phyloP scores from a whole-genome alignment of 2,113 vertebrate species.

The Ceuthmochares aereus region DNA sequence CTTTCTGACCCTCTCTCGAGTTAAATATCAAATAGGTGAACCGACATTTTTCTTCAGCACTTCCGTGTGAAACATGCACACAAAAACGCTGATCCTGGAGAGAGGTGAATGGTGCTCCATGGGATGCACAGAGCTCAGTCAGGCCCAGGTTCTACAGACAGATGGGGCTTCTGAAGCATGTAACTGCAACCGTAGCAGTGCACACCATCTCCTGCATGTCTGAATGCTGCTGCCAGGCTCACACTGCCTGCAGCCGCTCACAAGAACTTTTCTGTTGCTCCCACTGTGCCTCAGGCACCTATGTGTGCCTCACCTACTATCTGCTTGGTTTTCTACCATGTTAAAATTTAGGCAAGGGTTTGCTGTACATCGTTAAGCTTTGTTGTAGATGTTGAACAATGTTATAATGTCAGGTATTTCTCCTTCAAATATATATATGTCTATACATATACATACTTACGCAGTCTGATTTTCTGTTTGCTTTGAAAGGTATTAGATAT shows the following conservation, averaged over 20 bases:
- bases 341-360: background rate
- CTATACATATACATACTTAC: too few species aligned
- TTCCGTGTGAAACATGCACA: background rate
- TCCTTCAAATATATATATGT: background rate
- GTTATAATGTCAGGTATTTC: background rate
- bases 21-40: background rate
- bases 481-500: background rate
- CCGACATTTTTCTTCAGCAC: background rate
- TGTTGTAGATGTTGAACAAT: background rate
- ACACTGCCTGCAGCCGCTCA: rapidly evolving
- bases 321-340: background rate
- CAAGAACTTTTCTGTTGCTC: background rate
- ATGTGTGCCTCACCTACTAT: background rate
- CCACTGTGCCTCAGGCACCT: background rate
- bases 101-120: background rate
- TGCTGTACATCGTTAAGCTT: background rate
- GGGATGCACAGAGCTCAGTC: background rate
- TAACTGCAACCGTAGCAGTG: background rate
- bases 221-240: background rate
- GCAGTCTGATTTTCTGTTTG: background rate
- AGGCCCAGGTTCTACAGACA: background rate
- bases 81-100: background rate
- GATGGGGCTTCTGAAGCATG: background rate
- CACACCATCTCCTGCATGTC: rapidly evolving
- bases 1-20: background rate